Percentiles rank a stretch among this genome's conserved stretches.
These are phyloP conservation scores for Drosophila prolongata DNA, from an alignment of 2,888 invertebrate genomes.

Conservation along the genomic window DNA sequence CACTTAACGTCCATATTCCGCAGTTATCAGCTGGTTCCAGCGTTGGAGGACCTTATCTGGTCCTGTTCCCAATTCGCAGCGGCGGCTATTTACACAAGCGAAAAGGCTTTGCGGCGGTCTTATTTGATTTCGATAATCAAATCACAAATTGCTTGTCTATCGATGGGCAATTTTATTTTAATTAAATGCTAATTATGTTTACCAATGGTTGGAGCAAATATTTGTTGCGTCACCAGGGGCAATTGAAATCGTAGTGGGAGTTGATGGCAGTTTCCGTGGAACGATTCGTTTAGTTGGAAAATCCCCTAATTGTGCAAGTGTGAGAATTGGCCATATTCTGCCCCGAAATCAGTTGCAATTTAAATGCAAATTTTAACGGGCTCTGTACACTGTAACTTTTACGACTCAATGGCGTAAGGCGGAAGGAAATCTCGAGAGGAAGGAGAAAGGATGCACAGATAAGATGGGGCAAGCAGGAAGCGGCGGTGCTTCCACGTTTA, in stretches of 20 bases:
- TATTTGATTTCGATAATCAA: slow-evolving; percentile 77
- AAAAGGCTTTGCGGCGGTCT: slow-evolving; percentile 57
- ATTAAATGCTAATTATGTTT: slow-evolving; percentile 79
- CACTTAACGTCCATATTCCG: slow-evolving; percentile 49
- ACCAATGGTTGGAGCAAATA: slow-evolving; percentile 62
- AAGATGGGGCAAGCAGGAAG: slow-evolving; percentile 40
- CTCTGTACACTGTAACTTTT: slow-evolving; percentile 53
- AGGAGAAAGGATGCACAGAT: slow-evolving; percentile 37
- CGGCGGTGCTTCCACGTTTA: slow-evolving; percentile 45
- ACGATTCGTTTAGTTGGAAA: slow-evolving; percentile 25
- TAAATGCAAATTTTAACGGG: slow-evolving; percentile 71
- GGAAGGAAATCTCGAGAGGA: slow-evolving; percentile 24
- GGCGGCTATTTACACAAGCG: slow-evolving; percentile 42
- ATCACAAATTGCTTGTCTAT: slow-evolving; percentile 69
- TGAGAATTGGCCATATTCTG: slow-evolving; percentile 26
- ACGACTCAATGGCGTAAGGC: slow-evolving; percentile 32
- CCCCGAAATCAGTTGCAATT: slow-evolving; percentile 56
- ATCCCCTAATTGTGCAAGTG: slow-evolving; percentile 48
- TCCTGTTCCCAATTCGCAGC: slow-evolving; percentile 19
- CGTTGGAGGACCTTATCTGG: slow-evolving; percentile 26
- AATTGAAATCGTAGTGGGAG: slow-evolving; percentile 3
- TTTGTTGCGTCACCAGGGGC: slow-evolving; percentile 45
- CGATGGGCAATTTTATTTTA: slow-evolving; percentile 72
- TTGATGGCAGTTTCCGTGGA: neutral
- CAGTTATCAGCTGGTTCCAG: slow-evolving; percentile 21